Conservation (phyloP, 2,888 invertebrate genomes). For the Habrosyne pyritoides region DNA sequence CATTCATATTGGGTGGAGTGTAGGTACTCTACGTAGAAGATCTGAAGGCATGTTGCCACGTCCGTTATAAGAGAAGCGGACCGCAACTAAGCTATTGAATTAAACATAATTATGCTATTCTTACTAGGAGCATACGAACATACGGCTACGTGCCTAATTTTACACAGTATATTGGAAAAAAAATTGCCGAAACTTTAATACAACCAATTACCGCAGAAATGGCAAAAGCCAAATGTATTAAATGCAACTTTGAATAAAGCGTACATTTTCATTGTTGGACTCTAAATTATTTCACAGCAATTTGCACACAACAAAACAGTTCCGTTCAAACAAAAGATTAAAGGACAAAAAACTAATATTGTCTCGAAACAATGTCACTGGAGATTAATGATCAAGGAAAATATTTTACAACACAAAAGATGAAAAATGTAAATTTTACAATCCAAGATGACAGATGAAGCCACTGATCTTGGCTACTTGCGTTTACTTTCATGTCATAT, state of each 20-base stretch:
- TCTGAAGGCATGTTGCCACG: conserved; percentile 45
- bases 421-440: background rate
- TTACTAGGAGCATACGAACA: background rate
- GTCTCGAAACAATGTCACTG: conserved; percentile 2
- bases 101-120: conserved; percentile 15
- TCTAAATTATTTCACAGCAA: conserved; percentile 5
- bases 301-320: conserved; percentile 7
- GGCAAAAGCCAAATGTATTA: too few relatives aligned
- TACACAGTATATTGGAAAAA: too few relatives aligned
- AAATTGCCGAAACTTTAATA: too few relatives aligned
- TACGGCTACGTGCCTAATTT: background rate
- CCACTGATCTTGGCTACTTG: conserved; percentile 4
- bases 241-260: too few relatives aligned
- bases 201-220: too few relatives aligned
- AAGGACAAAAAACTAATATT: conserved; percentile 1
- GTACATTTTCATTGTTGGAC: too few relatives aligned
- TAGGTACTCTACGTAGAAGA: conserved; percentile 15
- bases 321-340: conserved; percentile 5
- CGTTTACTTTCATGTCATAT: background rate
- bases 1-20: too few relatives aligned
- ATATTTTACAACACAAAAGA: background rate
- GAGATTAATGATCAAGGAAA: conserved; percentile 3
- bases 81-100: conserved; percentile 46
- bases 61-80: conserved; percentile 48
- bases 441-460: background rate